phyloP scores from a whole-genome alignment of 2,113 vertebrate species.

The Toxostoma redivivum region DNA sequence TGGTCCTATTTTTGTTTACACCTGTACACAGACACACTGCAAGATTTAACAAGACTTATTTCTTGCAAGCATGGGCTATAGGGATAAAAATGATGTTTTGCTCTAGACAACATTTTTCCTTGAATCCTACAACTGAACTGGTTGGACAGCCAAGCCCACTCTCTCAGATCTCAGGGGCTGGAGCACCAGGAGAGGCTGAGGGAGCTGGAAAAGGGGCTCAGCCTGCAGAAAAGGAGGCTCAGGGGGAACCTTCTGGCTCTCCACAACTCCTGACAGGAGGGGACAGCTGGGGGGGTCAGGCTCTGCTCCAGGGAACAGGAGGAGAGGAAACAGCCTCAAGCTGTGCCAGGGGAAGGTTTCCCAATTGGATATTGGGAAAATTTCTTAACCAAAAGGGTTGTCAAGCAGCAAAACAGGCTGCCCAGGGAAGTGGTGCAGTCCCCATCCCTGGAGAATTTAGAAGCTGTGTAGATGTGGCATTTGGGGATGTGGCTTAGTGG shows the following conservation, averaged over 20 bases:
- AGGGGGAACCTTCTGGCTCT: not conserved
- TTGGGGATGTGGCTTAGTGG: not conserved
- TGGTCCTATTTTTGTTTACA: not conserved
- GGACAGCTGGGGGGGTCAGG: rapidly evolving
- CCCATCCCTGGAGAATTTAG: not conserved
- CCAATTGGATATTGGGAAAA: not conserved
- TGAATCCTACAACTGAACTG: not conserved
- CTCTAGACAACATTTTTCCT: not conserved
- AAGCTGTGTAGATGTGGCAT: not conserved
- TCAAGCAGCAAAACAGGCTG: not conserved
- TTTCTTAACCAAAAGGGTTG: not conserved
- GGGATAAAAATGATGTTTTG: not conserved
- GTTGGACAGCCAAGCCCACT: not conserved
- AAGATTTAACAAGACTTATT: not conserved
- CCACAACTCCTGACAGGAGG: not conserved
- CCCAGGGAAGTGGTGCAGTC: not conserved
- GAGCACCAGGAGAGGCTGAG: not conserved
- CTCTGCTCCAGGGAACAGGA: not conserved
- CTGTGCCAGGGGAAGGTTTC: not conserved
- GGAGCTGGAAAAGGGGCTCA: not conserved
- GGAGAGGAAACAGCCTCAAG: rapidly evolving
- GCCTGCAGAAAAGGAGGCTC: not conserved
- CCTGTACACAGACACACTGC: not conserved
- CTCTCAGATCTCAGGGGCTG: not conserved
- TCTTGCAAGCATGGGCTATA: not conserved